Base-by-base conservation (phyloP, 2,113 vertebrate genomes). In the Cricetomys ansorgei region DNA sequence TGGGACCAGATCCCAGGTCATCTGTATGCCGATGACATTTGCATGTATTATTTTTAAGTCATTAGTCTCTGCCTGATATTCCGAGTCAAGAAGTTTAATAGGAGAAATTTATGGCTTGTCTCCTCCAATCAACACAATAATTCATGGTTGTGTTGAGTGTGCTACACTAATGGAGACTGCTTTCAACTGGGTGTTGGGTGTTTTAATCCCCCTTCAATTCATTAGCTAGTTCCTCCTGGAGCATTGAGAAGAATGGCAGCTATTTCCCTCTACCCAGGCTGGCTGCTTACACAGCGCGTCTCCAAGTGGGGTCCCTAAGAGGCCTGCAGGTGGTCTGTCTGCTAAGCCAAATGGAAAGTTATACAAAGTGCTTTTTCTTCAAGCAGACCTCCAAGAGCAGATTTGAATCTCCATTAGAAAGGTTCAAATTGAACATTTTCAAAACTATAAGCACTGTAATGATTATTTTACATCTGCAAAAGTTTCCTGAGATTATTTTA, bases 31-130 rank as follows among this genome's bases (percentile, higher is more conserved):
- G 25, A 88, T 96, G 62, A 89, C n/a, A 62, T 94, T 97, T 79
- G 95, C 94, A 83, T 64, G 73, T 96, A 95, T 96, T 98, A 96
- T 97, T 98, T 98, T 98, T 88, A 79, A 97, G 97, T 95, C 87
- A 72, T 98, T 98, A 97, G 79, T 98, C 98, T 98, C 96, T 89
- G 77, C 96, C 98, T 98, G 96, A 94, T 92, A 92, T 25, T 97
- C 96, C 1, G 65, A 89, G 95, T 96, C 7, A 83, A 97, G 97
- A 96, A 88, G 95, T 95, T 98, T 97, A 94, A 45, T n/a, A 34
- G 96, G 97, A 91, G 95, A 95, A 98, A 98, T 98, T 97, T 97
- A 98, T 91, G 97, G 94, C 25, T n/a, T 62, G 96, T 97, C 96
- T 98, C 92, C 96, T 90, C 91, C 23, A 37, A 94, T 92, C 97